Percentiles rank a stretch among this genome's conserved stretches.
Evolutionary conservation across 92 coral and sea anemone species (phyloP).

Genomic region (Heteractis magnifica): DNA sequence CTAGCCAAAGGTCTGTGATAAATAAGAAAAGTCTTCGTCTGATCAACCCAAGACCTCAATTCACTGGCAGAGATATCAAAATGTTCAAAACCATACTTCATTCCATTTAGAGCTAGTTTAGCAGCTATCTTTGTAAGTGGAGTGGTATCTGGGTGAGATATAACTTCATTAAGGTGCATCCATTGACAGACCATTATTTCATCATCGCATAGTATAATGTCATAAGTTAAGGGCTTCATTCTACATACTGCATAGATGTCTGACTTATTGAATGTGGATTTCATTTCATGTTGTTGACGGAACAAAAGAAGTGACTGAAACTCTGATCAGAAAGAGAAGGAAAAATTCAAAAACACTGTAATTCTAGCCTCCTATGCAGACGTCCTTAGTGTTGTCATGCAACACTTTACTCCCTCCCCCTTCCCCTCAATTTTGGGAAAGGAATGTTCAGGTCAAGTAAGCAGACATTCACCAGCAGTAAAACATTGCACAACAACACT

Average conservation of each 20-base stretch:
- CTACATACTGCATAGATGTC: slow-evolving; percentile 78
- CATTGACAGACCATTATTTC: slow-evolving; percentile 75
- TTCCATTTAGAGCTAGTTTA: slow-evolving; percentile 61
- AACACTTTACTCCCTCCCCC: too few species aligned
- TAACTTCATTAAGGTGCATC: slow-evolving; percentile 67
- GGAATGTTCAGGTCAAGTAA: too few species aligned
- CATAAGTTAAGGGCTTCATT: slow-evolving; percentile 64
- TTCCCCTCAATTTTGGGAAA: too few species aligned
- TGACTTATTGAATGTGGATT: slow-evolving; percentile 70
- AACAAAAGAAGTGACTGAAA: slow-evolving; percentile 74
- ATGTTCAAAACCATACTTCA: slow-evolving; percentile 73
- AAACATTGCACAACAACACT: too few species aligned
- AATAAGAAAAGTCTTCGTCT: slow-evolving; percentile 57
- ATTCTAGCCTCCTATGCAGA: background rate
- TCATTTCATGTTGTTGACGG: slow-evolving; percentile 82
- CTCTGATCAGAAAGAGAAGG: slow-evolving; percentile 42
- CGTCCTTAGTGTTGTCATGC: too few species aligned
- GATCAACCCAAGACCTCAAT: slow-evolving; percentile 75
- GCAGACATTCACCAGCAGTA: too few species aligned
- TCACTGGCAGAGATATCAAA: slow-evolving; percentile 67
- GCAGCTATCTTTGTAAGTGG: slow-evolving; percentile 71
- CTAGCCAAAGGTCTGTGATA: slow-evolving; percentile 65
- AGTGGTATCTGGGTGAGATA: slow-evolving; percentile 64
- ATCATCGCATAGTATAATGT: slow-evolving; percentile 63
- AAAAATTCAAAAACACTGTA: background rate